These are phyloP conservation scores for Drosophila mayaguana DNA, from an alignment of 2,888 invertebrate genomes.

Conservation along the genomic window DNA sequence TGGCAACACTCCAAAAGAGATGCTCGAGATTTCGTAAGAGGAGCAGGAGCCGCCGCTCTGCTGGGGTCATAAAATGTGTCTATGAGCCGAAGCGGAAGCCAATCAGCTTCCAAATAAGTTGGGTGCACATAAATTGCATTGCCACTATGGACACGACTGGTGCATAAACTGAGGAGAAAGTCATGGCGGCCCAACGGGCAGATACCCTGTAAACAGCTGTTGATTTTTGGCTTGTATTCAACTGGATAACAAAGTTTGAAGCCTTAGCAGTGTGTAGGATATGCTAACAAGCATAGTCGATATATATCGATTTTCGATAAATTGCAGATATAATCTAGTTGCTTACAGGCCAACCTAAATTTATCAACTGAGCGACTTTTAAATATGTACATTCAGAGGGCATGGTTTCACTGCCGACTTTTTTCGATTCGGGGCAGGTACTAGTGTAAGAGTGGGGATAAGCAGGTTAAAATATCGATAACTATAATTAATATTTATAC, in stretches of 20 bases:
- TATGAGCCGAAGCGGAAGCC: constrained; percentile 54
- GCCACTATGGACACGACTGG: constrained; percentile 52
- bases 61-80: constrained; percentile 38
- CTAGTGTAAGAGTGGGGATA: too few relatives aligned
- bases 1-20: constrained; percentile 52
- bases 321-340: background rate
- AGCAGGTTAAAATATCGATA: too few relatives aligned
- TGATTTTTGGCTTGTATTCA: background rate
- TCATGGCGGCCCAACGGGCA: background rate
- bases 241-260: background rate
- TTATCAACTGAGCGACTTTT: too few relatives aligned
- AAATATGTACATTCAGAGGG: too few relatives aligned
- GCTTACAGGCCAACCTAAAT: background rate
- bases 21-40: constrained; percentile 1
- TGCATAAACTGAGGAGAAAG: background rate
- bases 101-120: constrained; percentile 70
- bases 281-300: background rate
- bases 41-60: background rate
- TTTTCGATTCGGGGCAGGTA: background rate
- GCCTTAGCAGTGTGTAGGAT: background rate
- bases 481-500: too few relatives aligned
- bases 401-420: background rate
- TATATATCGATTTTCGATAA: background rate
- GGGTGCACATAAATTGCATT: constrained; percentile 72
- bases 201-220: background rate